Percentiles rank a stretch among this genome's conserved stretches.
Conservation (phyloP, 2,113 vertebrate species). For the Argyrosomus japonicus region DNA sequence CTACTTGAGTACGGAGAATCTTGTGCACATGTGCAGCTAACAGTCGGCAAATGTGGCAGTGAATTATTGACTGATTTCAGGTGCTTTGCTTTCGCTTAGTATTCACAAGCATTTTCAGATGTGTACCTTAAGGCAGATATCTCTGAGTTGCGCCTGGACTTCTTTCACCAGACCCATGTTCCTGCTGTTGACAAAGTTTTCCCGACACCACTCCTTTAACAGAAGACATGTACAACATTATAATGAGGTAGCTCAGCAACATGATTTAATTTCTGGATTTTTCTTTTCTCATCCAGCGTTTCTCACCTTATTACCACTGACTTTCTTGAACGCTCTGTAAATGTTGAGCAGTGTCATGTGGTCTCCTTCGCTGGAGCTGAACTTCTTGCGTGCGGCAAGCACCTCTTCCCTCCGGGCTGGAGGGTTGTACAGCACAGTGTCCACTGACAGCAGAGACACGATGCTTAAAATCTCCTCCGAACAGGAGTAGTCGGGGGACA, state of each 20-base stretch:
- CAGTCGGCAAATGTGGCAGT: not conserved
- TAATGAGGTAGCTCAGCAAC: not conserved
- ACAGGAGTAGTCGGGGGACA: conserved; percentile 92
- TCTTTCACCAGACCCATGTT: conserved; percentile 94
- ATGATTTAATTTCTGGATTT: rapidly evolving
- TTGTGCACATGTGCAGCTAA: not conserved
- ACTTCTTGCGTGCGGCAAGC: conserved; percentile 90
- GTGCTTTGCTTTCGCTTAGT: not conserved
- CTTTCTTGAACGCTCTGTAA: conserved; percentile 92
- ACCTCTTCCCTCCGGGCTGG: conserved; percentile 91
- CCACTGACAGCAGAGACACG: conserved; percentile 92
- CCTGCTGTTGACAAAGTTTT: conserved; percentile 95
- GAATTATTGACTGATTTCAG: not conserved
- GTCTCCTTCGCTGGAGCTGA: conserved; percentile 94
- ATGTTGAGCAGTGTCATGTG: conserved; percentile 93
- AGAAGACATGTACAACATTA: conserved; percentile 15
- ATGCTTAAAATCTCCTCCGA: conserved; percentile 95
- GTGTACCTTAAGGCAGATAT: conserved; percentile 96
- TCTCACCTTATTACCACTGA: conserved; percentile 89
- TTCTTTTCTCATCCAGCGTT: not conserved
- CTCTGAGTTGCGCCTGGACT: conserved; percentile 91
- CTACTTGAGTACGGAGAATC: not conserved
- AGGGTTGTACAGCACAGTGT: conserved; percentile 93
- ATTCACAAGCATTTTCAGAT: not conserved
- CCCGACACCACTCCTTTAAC: conserved; percentile 94